Evolutionary conservation across 1,140 invertebrate genomes (phyloP).

Genomic region (Drosophila kanapiae): DNA sequence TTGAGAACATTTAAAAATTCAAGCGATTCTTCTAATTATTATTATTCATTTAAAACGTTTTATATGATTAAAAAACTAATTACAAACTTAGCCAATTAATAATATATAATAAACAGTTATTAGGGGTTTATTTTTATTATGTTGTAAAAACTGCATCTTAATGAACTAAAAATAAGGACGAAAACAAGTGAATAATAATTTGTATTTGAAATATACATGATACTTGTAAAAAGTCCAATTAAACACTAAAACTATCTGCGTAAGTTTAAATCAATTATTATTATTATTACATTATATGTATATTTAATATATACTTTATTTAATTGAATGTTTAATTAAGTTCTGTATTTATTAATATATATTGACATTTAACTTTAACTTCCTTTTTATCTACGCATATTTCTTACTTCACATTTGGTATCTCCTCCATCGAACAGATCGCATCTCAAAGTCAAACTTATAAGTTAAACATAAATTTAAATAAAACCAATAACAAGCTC

Average conservation of each 20-base stretch:
- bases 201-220: background rate
- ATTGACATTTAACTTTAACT: too few relatives aligned
- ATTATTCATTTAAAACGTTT: background rate
- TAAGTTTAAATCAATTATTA: background rate
- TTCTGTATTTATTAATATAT: background rate
- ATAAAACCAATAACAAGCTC: background rate
- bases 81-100: too few relatives aligned
- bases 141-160: background rate
- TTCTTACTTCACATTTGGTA: background rate
- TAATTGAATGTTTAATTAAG: background rate
- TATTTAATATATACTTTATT: background rate
- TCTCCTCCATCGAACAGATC: background rate
- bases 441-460: background rate
- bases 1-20: background rate
- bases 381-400: background rate
- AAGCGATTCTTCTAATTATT: background rate
- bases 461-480: constrained; percentile 6
- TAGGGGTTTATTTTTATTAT: background rate
- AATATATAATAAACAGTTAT: background rate
- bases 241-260: background rate
- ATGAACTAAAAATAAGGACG: background rate
- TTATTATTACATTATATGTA: background rate
- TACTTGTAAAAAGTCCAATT: background rate
- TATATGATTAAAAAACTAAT: background rate
- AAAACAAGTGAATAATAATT: background rate